Conservation (phyloP, 2,797 vertebrate species). For the Limosa lapponica region DNA sequence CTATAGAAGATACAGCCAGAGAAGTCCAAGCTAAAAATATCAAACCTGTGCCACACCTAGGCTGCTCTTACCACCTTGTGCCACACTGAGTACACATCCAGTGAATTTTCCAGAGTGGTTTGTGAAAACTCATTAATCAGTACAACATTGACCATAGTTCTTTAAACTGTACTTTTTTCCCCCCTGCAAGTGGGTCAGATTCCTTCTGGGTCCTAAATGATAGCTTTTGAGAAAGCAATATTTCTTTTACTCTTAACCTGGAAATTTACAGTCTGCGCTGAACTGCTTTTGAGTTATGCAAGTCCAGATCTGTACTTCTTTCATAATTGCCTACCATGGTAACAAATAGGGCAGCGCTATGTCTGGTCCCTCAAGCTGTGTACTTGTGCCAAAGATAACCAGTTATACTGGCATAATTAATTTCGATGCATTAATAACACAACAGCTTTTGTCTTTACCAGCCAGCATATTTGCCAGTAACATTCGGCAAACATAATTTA, state of each 20-base stretch:
- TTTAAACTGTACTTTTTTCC: neutral
- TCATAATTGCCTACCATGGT: constrained; percentile 28
- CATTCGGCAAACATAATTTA: neutral
- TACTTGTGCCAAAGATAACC: constrained; percentile 55
- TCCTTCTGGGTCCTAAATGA: neutral
- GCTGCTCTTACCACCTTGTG: neutral
- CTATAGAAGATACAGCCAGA: neutral
- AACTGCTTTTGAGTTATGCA: constrained; percentile 22
- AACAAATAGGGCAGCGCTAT: neutral
- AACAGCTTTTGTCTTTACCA: constrained; percentile 29
- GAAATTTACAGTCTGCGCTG: constrained; percentile 18
- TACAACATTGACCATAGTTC: neutral
- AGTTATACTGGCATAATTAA: constrained; percentile 59
- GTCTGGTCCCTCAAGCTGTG: constrained; percentile 52
- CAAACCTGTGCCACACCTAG: neutral
- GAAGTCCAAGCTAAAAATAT: neutral
- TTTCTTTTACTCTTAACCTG: constrained; percentile 3
- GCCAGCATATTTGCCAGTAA: neutral
- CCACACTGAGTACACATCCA: neutral
- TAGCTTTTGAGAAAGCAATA: neutral
- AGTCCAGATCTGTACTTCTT: constrained; percentile 56
- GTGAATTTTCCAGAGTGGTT: neutral
- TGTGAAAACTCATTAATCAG: neutral
- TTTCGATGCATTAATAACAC: constrained; percentile 40
- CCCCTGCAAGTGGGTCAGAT: neutral